Conservation (phyloP, 2,113 vertebrate genomes). For the Leiothrix lutea region DNA sequence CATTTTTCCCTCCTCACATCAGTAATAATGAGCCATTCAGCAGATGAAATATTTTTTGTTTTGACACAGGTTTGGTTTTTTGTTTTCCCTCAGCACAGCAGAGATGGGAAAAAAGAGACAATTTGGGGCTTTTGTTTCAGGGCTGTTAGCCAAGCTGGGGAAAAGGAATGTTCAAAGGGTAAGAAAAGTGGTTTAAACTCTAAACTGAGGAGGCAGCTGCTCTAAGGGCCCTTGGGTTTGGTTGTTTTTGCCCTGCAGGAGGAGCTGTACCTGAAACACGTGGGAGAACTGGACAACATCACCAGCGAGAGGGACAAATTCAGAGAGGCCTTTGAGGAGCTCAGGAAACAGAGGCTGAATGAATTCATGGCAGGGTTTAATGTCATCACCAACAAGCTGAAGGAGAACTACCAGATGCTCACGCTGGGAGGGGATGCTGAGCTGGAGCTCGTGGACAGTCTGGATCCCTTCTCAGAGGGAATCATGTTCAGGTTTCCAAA, state of each 20-base stretch:
- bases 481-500: conserved; percentile 90
- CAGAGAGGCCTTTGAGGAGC: conserved; percentile 85
- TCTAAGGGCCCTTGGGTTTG: background rate
- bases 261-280: conserved; percentile 90
- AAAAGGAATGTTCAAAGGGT: background rate
- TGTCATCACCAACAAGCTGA: conserved; percentile 94
- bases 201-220: background rate
- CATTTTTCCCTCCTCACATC: background rate
- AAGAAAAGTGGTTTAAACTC: background rate
- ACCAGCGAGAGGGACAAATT: conserved; percentile 87
- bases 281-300: conserved; percentile 89
- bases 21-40: background rate
- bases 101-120: background rate
- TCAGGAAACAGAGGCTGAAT: conserved; percentile 91
- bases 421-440: conserved; percentile 95
- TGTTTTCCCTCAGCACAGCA: background rate
- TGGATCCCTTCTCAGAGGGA: conserved; percentile 98
- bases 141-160: background rate
- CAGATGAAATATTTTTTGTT: background rate
- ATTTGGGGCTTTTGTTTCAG: background rate
- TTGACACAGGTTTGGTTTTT: background rate
- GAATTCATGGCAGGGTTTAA: conserved; percentile 98
- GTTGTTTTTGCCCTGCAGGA: conserved; percentile 74
- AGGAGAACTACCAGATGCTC: conserved; percentile 99
- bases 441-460: conserved; percentile 94